Conservation (phyloP, 2,888 invertebrate species). For the Athrips mouffetella region DNA sequence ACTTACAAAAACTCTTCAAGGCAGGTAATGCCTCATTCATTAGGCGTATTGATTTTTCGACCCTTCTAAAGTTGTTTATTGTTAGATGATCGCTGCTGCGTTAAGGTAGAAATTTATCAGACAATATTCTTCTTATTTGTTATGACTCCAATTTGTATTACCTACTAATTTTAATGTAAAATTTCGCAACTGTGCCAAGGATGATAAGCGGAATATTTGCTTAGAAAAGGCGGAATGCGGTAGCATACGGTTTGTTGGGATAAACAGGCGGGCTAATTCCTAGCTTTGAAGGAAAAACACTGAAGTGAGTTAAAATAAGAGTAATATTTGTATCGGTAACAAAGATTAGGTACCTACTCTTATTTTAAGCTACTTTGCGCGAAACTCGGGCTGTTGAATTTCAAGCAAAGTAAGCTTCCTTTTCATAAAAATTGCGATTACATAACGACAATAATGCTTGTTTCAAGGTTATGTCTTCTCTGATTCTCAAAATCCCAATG, state of each 20-base stretch:
- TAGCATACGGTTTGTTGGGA: slow-evolving; percentile 5
- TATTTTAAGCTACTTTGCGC: too few relatives aligned
- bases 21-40: slow-evolving; percentile 1
- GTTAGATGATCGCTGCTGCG: neutral
- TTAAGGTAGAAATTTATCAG: too few relatives aligned
- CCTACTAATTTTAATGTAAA: neutral
- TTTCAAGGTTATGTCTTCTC: too few relatives aligned
- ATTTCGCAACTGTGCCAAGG: slow-evolving; percentile 48
- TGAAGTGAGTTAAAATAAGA: slow-evolving; percentile 6
- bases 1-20: neutral
- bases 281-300: slow-evolving; percentile 13
- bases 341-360: too few relatives aligned
- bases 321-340: neutral
- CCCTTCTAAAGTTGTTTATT: neutral
- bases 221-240: slow-evolving; percentile 41
- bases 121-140: too few relatives aligned
- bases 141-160: neutral
- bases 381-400: too few relatives aligned
- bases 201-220: slow-evolving; percentile 57
- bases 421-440: too few relatives aligned
- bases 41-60: slow-evolving; percentile 3
- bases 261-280: slow-evolving; percentile 22
- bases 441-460: too few relatives aligned
- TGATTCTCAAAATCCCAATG: too few relatives aligned
- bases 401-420: too few relatives aligned